Evolutionary conservation across 2,888 invertebrate genomes (phyloP), one percentile per base, ranked within the genome.

Genomic region (Clanis bilineata): DNA sequence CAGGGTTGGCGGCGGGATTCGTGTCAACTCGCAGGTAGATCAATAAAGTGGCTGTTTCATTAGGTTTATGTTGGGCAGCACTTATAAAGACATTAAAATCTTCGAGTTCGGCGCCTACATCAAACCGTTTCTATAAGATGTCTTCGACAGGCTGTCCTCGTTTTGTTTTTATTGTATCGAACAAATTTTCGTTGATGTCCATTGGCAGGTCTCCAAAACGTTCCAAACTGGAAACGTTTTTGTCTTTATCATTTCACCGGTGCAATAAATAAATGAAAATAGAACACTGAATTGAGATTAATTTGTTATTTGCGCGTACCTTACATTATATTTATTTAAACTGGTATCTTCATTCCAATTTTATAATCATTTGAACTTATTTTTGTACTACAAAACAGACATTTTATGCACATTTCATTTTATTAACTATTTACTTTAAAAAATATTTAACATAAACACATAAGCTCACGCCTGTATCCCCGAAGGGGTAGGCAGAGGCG

Each of bases 61-160:
- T 90, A 90, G 78, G 80, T 82, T 80, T 80, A 79, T 82, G 86
- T 83, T 80, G 79, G 84, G 82, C 80, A 83, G 85, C 92, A 91
- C 90, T 91, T 91, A 91, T 91, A 91, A 90, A 92, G 92, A 89
- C 92, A 92, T 91, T 92, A 90, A 85, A 88, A 83, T 71, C 66
- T 75, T 76, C 75, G 77, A 83, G 71, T 76, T 74, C 73, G 79
- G 74, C 79, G 73, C 71, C 76, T 71, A 74, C 69, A 67, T 76
- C 69, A 69, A 73, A 69, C 65, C 72, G 71, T 71, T 64, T 69
- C 63, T 68, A 73, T 72, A 66, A 59, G 57, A 61, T 70, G 63
- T 66, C 45, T 63, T 66, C 56, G 61, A 56, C 58, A 61, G 62
- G n/a, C n/a, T n/a, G n/a, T 60, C 32, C 47, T 28, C 58, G 45